A percentile compares a stretch with the other conserved stretches of the same genome.
Conservation (phyloP, 2,113 vertebrate genomes). For the Lathamus discolor region DNA sequence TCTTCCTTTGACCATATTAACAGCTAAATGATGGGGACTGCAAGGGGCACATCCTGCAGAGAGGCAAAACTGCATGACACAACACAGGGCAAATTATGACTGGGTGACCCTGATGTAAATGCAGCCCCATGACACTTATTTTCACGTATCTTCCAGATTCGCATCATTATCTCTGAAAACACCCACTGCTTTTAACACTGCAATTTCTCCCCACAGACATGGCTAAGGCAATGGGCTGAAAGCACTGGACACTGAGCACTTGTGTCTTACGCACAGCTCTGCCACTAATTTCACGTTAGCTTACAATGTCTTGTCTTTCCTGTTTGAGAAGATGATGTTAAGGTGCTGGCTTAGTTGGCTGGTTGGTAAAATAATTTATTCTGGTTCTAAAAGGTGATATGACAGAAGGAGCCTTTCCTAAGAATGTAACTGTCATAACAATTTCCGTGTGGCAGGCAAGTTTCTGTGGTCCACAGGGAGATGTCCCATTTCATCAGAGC, state of each 20-base stretch:
- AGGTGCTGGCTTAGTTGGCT: neutral
- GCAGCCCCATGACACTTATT: neutral
- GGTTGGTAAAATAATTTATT: slow-evolving; percentile 7
- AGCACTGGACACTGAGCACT: neutral
- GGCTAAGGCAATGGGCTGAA: neutral
- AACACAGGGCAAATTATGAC: neutral
- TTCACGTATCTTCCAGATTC: neutral
- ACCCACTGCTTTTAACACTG: neutral
- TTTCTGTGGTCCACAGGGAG: neutral
- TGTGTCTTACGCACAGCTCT: neutral
- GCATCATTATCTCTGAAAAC: neutral
- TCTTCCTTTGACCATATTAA: neutral
- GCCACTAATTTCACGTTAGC: neutral
- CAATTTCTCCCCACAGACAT: neutral
- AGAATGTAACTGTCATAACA: neutral
- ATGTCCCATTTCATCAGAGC: slow-evolving; percentile 6
- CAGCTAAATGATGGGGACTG: neutral
- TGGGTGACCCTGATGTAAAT: neutral
- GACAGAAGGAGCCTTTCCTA: neutral
- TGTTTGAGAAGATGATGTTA: neutral
- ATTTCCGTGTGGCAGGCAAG: neutral
- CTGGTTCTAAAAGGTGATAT: neutral
- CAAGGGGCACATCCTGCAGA: neutral
- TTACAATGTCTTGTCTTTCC: neutral
- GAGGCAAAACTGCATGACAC: neutral